phyloP scores from a whole-genome alignment of 2,888 invertebrate species.

The Andrena bicolor region DNA sequence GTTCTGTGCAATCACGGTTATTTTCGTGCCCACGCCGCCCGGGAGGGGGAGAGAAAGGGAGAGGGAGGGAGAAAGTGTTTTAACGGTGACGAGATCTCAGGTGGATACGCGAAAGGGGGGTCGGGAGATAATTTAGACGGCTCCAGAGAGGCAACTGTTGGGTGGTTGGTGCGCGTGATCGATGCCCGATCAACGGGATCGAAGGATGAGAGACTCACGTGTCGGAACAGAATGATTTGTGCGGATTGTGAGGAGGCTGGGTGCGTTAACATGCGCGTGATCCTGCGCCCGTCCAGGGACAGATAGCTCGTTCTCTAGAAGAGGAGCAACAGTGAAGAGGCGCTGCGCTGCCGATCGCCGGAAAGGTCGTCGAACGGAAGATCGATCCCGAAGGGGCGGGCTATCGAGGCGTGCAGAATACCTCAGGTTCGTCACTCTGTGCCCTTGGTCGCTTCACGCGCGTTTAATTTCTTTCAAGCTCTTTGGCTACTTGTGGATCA shows the following conservation, averaged over 20 bases:
- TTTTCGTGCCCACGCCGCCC: slow-evolving; percentile 44
- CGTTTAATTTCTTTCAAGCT: background rate
- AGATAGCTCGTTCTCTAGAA: slow-evolving; percentile 52
- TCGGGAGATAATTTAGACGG: slow-evolving; percentile 22
- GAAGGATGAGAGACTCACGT: slow-evolving; percentile 54
- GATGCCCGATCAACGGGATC: slow-evolving; percentile 27
- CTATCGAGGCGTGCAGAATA: slow-evolving; percentile 34
- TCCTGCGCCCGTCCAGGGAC: slow-evolving; percentile 54
- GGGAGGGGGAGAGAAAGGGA: slow-evolving; percentile 21
- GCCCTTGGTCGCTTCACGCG: background rate
- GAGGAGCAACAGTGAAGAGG: slow-evolving; percentile 21
- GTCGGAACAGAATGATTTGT: slow-evolving; percentile 62
- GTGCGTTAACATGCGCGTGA: slow-evolving; percentile 72
- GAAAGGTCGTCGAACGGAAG: slow-evolving; percentile 36
- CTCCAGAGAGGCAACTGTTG: background rate
- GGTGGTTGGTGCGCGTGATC: slow-evolving; percentile 25
- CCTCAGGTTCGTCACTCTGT: slow-evolving; percentile 55
- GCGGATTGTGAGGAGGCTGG: slow-evolving; percentile 44
- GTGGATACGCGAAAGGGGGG: slow-evolving; percentile 36
- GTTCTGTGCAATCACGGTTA: slow-evolving; percentile 59
- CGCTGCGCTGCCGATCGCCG: background rate
- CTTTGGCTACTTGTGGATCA: background rate
- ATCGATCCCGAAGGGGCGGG: slow-evolving; percentile 37
- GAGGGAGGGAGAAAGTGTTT: slow-evolving; percentile 58
- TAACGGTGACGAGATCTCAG: slow-evolving; percentile 55